Evolutionary conservation across 2,113 vertebrate species (phyloP).

Genomic region (Apteryx mantelli): DNA sequence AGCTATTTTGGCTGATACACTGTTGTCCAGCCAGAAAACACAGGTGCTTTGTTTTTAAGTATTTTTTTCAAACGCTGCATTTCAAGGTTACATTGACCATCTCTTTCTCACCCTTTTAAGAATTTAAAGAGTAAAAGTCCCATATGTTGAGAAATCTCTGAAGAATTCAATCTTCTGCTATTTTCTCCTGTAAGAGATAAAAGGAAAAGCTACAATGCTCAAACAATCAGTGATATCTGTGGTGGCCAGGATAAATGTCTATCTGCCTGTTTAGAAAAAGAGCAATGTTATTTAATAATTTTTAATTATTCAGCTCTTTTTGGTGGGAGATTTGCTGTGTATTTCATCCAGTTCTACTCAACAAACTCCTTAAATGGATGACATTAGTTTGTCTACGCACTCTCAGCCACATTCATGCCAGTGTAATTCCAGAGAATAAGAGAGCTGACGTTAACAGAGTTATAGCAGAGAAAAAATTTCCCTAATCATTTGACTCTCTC

Average conservation of each 20-base stretch:
- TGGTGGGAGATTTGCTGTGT: not conserved
- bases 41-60: slow-evolving; percentile 71
- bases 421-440: not conserved
- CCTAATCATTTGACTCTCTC: not conserved
- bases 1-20: slow-evolving; percentile 63
- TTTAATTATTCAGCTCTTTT: not conserved
- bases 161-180: not conserved
- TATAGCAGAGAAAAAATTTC: not conserved
- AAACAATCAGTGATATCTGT: not conserved
- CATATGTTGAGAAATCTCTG: not conserved
- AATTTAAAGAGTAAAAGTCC: not conserved
- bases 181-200: not conserved
- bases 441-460: not conserved
- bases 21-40: slow-evolving; percentile 72
- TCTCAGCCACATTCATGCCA: not conserved
- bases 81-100: slow-evolving; percentile 43
- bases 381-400: not conserved
- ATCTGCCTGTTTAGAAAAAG: not conserved
- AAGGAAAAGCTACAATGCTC: not conserved
- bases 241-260: not conserved
- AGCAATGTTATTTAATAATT: not conserved
- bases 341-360: not conserved
- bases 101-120: not conserved
- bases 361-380: slow-evolving; percentile 5
- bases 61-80: slow-evolving; percentile 1